A percentile compares a stretch with the other conserved stretches of the same genome.
Conservation (phyloP, 2,888 invertebrate genomes). For the Criorhina ranunculi region DNA sequence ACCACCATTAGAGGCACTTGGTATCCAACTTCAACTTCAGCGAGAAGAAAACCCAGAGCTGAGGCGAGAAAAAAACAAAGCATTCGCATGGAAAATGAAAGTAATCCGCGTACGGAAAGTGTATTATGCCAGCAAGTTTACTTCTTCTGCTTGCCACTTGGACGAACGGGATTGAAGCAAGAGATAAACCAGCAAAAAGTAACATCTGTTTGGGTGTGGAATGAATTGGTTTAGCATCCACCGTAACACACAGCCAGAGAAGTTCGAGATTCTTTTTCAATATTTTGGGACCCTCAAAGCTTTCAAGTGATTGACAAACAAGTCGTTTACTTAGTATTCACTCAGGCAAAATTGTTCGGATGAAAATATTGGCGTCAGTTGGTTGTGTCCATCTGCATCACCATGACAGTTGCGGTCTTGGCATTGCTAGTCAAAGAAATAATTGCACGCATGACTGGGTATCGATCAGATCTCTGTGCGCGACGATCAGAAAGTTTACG, state of each 20-base stretch:
- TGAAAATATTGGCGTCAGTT: conserved; percentile 36
- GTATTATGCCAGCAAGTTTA: conserved; percentile 60
- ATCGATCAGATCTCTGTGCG: conserved; percentile 42
- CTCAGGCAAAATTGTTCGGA: not conserved
- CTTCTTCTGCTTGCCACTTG: conserved; percentile 2
- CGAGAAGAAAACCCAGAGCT: conserved; percentile 10
- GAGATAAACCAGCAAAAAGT: not conserved
- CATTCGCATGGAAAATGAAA: conserved; percentile 72
- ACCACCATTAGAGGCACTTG: conserved; percentile 42
- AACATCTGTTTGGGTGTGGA: conserved; percentile 1
- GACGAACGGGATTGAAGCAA: not conserved
- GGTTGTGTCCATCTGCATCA: conserved; percentile 39
- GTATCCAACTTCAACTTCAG: conserved; percentile 10
- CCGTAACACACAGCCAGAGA: too few species aligned
- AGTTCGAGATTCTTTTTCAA: too few species aligned
- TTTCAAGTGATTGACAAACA: not conserved
- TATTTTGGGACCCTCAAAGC: too few species aligned
- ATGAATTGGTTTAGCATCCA: conserved; percentile 22
- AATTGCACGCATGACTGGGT: conserved; percentile 65
- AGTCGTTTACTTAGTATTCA: not conserved
- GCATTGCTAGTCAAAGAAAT: conserved; percentile 57
- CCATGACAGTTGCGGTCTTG: conserved; percentile 42
- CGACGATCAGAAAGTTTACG: conserved; percentile 70
- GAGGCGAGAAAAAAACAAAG: conserved; percentile 30
- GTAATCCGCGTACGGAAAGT: conserved; percentile 65